Evolutionary conservation across 2,888 invertebrate genomes (phyloP).

Genomic region (Agapostemon virescens): DNA sequence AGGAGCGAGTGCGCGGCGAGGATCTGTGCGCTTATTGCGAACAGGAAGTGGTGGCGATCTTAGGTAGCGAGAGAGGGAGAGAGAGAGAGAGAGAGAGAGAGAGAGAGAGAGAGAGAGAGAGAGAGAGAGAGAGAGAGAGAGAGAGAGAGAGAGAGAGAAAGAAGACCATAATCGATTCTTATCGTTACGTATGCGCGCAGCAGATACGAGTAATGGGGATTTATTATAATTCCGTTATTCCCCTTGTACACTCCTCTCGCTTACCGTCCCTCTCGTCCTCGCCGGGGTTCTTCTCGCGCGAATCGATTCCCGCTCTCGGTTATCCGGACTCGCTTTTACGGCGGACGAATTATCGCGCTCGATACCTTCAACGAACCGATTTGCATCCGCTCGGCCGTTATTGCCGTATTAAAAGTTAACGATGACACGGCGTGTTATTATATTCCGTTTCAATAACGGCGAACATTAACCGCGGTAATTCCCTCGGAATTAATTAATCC

Average conservation of each 20-base stretch:
- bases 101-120: slow-evolving; percentile 1
- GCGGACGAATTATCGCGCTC: slow-evolving; percentile 31
- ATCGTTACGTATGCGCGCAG: slow-evolving; percentile 41
- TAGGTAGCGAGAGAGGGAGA: slow-evolving; percentile 37
- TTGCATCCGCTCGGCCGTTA: slow-evolving; percentile 33
- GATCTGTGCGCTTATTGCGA: slow-evolving; percentile 52
- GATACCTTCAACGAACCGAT: slow-evolving; percentile 28
- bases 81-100: background rate
- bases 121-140: background rate
- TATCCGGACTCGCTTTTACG: slow-evolving; percentile 12
- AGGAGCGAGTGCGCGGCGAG: slow-evolving; percentile 23
- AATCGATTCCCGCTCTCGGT: slow-evolving; percentile 10
- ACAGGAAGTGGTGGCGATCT: slow-evolving; percentile 57
- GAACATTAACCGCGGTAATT: slow-evolving; percentile 34
- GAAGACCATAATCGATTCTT: slow-evolving; percentile 61
- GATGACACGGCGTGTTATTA: slow-evolving; percentile 41
- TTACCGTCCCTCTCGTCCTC: background rate
- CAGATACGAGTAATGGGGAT: slow-evolving; percentile 45
- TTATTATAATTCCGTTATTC: slow-evolving; percentile 44
- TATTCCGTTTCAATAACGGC: slow-evolving; percentile 45
- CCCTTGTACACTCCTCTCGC: background rate
- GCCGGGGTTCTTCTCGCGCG: background rate
- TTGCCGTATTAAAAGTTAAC: slow-evolving; percentile 49
- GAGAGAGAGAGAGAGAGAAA: background rate
- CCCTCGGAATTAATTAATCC: slow-evolving; percentile 46